A percentile compares a stretch with the other conserved stretches of the same genome.
Conservation (phyloP, 1,140 invertebrate species). For the Drosophila ercepeae region DNA sequence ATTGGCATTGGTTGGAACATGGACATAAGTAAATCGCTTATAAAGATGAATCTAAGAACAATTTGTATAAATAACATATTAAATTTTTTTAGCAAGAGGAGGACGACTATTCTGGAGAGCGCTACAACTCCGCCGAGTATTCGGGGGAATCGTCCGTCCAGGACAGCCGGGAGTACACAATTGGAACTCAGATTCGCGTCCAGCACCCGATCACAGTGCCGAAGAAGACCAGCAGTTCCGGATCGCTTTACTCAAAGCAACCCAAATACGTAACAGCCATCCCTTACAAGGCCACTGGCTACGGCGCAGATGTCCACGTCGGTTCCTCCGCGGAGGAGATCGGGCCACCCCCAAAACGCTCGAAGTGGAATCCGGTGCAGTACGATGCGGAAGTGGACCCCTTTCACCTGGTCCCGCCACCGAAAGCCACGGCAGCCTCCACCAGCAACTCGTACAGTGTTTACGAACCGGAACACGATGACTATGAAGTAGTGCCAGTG, state of each 20-base stretch:
- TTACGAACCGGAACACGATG: slow-evolving; percentile 68
- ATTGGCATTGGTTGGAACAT: too few relatives aligned
- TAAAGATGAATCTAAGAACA: too few relatives aligned
- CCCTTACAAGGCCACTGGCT: slow-evolving; percentile 54
- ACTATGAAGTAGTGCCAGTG: slow-evolving; percentile 61
- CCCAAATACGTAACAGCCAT: slow-evolving; percentile 44
- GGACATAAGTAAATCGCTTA: too few relatives aligned
- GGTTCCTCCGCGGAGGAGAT: slow-evolving; percentile 29
- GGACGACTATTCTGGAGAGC: slow-evolving; percentile 72
- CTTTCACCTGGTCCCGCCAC: slow-evolving; percentile 71
- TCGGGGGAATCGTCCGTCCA: slow-evolving; percentile 56
- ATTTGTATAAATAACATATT: too few relatives aligned
- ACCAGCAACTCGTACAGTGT: slow-evolving; percentile 65
- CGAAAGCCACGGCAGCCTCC: slow-evolving; percentile 48
- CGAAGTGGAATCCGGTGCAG: slow-evolving; percentile 59
- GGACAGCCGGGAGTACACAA: slow-evolving; percentile 77
- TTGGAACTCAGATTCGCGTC: slow-evolving; percentile 78
- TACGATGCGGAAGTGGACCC: slow-evolving; percentile 68
- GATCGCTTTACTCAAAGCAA: slow-evolving; percentile 45
- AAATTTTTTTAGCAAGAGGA: slow-evolving; percentile 54
- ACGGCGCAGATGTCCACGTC: slow-evolving; percentile 29
- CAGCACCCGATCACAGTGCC: slow-evolving; percentile 78
- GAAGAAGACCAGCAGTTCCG: slow-evolving; percentile 52
- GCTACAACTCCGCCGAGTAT: slow-evolving; percentile 65
- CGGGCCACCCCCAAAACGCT: slow-evolving; percentile 51